phyloP scores from a whole-genome alignment of 2,888 invertebrate genomes.

The Lithophane leautieri region DNA sequence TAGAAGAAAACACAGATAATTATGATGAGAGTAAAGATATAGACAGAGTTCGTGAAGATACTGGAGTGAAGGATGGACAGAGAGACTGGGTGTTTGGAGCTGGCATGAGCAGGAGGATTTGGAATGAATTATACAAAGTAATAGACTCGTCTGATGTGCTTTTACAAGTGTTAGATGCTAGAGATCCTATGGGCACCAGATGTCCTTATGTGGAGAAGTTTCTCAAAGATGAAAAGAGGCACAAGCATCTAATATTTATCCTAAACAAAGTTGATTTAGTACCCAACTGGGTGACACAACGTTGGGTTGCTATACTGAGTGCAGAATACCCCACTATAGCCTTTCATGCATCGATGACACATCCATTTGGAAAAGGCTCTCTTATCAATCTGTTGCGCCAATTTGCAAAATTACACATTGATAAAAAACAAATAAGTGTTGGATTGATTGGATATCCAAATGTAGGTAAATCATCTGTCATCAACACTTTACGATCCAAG shows the following conservation, averaged over 20 bases:
- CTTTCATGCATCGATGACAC: constrained; percentile 99
- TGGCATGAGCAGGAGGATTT: constrained; percentile 98
- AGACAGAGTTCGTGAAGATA: constrained; percentile 95
- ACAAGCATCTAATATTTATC: constrained; percentile 99
- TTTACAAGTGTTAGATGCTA: constrained; percentile 98
- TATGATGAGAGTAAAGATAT: constrained; percentile 96
- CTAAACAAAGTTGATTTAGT: constrained; percentile 99
- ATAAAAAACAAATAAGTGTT: constrained; percentile 99
- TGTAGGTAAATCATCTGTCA: constrained; percentile 99
- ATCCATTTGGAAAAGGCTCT: constrained; percentile 99
- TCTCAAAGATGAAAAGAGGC: constrained; percentile 97
- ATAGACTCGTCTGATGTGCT: constrained; percentile 99
- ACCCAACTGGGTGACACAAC: constrained; percentile 99
- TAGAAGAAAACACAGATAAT: constrained; percentile 92
- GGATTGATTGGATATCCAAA: constrained; percentile 99
- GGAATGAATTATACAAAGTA: constrained; percentile 99
- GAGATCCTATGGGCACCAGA: constrained; percentile 99
- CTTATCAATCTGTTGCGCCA: constrained; percentile 98
- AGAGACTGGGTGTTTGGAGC: constrained; percentile 98
- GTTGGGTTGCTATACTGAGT: constrained; percentile 98
- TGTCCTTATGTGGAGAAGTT: constrained; percentile 98
- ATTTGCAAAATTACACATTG: constrained; percentile 97
- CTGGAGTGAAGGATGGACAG: constrained; percentile 94
- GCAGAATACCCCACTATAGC: constrained; percentile 99
- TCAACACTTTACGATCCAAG: constrained; percentile 98